Evolutionary conservation across 2,113 vertebrate species (phyloP).

Genomic region (Hippopotamus amphibius): DNA sequence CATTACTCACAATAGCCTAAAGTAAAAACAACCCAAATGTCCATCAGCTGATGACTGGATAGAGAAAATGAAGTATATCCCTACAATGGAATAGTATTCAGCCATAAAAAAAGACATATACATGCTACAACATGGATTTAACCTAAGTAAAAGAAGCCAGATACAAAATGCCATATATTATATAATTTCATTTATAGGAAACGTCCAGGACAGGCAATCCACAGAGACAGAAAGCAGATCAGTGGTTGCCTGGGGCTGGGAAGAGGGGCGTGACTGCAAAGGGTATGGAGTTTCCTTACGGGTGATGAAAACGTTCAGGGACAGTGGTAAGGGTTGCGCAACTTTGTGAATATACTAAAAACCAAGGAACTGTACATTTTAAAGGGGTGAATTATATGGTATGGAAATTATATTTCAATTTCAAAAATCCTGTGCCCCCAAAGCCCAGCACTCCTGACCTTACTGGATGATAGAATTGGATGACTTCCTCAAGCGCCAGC

Average conservation of each 20-base stretch:
- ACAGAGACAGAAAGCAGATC: not conserved
- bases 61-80: not conserved
- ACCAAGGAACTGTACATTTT: not conserved
- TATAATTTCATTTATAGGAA: not conserved
- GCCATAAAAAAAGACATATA: not conserved
- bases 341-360: not conserved
- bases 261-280: not conserved
- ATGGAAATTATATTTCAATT: not conserved
- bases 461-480: not conserved
- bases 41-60: not conserved
- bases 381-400: not conserved
- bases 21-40: not conserved
- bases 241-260: not conserved
- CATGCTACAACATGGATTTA: not conserved
- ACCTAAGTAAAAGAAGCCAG: not conserved
- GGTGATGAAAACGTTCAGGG: not conserved
- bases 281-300: not conserved
- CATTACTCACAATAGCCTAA: not conserved
- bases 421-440: not conserved
- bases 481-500: not conserved
- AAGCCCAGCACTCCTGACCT: not conserved
- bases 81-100: not conserved
- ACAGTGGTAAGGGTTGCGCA: not conserved
- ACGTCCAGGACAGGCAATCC: not conserved
- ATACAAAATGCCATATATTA: not conserved